Percentiles rank a stretch among this genome's conserved stretches.
Evolutionary conservation across 2,797 vertebrate species (phyloP).

Genomic region (Pseudotriccus pelzelni): DNA sequence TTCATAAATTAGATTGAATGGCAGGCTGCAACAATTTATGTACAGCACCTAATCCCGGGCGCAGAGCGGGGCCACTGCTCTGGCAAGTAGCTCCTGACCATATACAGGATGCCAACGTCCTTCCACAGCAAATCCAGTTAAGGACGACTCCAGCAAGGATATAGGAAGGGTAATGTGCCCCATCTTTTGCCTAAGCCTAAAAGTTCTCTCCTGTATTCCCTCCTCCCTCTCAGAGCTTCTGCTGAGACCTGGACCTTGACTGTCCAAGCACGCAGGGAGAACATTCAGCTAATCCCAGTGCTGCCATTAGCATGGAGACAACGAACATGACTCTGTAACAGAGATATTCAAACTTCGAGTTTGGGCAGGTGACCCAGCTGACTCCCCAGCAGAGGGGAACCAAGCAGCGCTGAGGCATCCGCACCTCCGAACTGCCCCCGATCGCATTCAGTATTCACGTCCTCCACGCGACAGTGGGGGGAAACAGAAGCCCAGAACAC

Average conservation of each 20-base stretch:
- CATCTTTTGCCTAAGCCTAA: background rate
- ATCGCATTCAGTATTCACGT: fast-evolving
- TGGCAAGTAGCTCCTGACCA: background rate
- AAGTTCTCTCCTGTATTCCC: background rate
- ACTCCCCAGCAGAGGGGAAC: background rate
- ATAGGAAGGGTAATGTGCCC: fast-evolving
- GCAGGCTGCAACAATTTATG: background rate
- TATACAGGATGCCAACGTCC: background rate
- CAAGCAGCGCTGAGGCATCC: background rate
- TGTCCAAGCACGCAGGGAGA: background rate
- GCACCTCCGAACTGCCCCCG: background rate
- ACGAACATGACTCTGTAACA: background rate
- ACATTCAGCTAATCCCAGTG: background rate
- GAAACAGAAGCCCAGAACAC: background rate
- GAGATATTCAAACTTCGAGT: background rate
- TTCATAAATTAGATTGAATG: background rate
- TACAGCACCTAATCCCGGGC: fast-evolving
- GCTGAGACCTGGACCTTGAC: background rate
- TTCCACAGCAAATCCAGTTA: background rate
- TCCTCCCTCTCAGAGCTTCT: background rate
- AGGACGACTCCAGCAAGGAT: background rate
- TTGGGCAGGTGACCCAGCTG: background rate
- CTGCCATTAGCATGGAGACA: background rate
- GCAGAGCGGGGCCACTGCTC: background rate
- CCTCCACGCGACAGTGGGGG: fast-evolving